Base-by-base conservation (phyloP, 1,140 invertebrate genomes). In the Grapholita molesta region DNA sequence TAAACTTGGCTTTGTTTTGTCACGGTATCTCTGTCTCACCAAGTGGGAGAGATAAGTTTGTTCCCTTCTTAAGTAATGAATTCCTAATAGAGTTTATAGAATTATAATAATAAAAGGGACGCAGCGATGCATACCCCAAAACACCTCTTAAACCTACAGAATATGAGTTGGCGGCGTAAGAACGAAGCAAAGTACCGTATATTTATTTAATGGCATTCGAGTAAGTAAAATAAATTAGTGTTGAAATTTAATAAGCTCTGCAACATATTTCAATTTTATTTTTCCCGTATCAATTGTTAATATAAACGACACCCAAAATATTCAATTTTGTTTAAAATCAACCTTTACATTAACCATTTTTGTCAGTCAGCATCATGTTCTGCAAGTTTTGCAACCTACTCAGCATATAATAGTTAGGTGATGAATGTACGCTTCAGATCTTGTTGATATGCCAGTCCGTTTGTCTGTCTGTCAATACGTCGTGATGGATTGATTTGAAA, bases 381-480 rank as follows among this genome's bases (percentile, higher is more conserved):
- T 48, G 42, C 42, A 21, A 48, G 42, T 48, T 61, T 61, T 28
- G 55, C 55, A 61, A 61, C 55, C 24, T 15, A 61, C 42, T 48
- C 42, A 55, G 23, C 55, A 61, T 61, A 61, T 61, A 61, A 28
- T 61, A 61, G 42, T 48, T 61, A 61, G 18, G 55, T 61, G 55
- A 61, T 61, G 55, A 61, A 61, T 61, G 25, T 25, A 30, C 28
- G 28, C 12, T 15, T 61, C 55, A 61, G 55, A 61, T 61, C 55
- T 11, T 28, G n/a, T 28, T 61, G 55, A 61, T 61, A 61, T 28
- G 55, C 15, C 12, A 25, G 52, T 53, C 38, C 18, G 53, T 57
- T 15, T 28, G 55, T 28, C 28, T 61, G 55, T 61, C 55, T 61
- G 55, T 61, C 55, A 61, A 61, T 61, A 32, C 12, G 24, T 61